These are phyloP conservation scores for Bagarius yarrelli DNA, from an alignment of 2,113 vertebrate species.

Conservation along the genomic window DNA sequence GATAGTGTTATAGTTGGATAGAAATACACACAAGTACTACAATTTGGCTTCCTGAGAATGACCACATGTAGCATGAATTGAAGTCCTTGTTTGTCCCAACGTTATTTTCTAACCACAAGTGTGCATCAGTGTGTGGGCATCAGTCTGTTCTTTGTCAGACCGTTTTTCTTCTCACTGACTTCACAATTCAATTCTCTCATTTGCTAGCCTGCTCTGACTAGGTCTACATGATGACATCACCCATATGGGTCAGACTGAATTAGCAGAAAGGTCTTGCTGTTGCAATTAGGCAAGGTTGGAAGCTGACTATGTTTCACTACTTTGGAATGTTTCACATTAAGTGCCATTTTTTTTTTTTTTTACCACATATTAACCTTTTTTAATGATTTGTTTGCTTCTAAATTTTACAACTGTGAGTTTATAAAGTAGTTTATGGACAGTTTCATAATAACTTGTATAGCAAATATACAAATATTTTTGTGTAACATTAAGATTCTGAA, in stretches of 20 bases:
- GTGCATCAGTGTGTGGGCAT: neutral
- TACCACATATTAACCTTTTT: neutral
- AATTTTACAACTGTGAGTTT: neutral
- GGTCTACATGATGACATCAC: constrained; percentile 4
- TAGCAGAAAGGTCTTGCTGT: constrained; percentile 22
- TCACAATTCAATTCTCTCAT: constrained; percentile 3
- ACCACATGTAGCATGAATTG: constrained; percentile 20
- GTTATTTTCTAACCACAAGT: constrained; percentile 6
- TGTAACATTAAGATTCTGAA: neutral
- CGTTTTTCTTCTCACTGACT: constrained; percentile 8
- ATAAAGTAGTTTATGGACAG: neutral
- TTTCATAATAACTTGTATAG: neutral
- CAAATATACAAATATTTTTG: neutral
- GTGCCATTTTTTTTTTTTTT: neutral
- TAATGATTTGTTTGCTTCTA: neutral
- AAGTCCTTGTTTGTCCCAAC: constrained; percentile 11
- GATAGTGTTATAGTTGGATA: neutral
- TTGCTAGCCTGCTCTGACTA: neutral
- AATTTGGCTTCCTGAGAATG: constrained; percentile 11
- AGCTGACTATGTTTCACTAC: neutral
- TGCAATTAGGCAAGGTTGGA: neutral
- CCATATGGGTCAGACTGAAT: constrained; percentile 16
- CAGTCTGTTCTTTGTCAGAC: constrained; percentile 28
- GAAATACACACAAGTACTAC: constrained; percentile 2
- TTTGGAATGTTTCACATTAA: neutral